These are phyloP conservation scores for Drosophila yakuba DNA, from an alignment of 1,140 invertebrate species.

Conservation along the genomic window DNA sequence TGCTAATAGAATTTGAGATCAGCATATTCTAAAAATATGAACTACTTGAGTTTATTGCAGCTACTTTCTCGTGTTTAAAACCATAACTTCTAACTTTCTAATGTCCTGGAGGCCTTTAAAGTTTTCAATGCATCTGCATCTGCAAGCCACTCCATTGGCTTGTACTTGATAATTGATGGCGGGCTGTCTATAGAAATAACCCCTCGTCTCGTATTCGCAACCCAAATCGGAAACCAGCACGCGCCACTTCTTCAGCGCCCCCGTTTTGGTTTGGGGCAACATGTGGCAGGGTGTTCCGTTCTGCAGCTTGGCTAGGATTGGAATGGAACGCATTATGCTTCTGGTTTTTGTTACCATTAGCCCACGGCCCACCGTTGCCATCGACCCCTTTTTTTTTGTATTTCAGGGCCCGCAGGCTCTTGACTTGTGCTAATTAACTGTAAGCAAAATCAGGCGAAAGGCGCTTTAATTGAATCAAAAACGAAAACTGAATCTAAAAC, in stretches of 20 bases:
- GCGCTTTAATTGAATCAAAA: conserved; percentile 74
- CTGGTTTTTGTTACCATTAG: conserved; percentile 12
- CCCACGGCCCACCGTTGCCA: conserved; percentile 16
- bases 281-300: conserved; percentile 42
- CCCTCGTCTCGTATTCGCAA: conserved; percentile 32
- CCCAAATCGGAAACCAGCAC: conserved; percentile 46
- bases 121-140: conserved; percentile 10
- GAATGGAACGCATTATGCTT: not conserved
- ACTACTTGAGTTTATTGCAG: no score
- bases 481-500: conserved; percentile 42
- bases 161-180: conserved; percentile 51
- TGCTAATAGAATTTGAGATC: no score
- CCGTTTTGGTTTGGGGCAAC: conserved; percentile 49
- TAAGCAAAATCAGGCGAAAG: conserved; percentile 53
- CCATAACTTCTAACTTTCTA: not conserved
- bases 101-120: not conserved
- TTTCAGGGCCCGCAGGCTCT: conserved; percentile 36
- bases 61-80: not conserved
- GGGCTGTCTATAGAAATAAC: conserved; percentile 45
- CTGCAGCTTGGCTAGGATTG: conserved; percentile 16
- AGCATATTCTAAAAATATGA: no score
- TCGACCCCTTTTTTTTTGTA: conserved; percentile 50
- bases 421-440: conserved; percentile 71
- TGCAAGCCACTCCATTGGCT: conserved; percentile 18
- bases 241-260: conserved; percentile 48